A percentile compares a stretch with the other conserved stretches of the same genome.
phyloP scores from a whole-genome alignment of 2,797 vertebrate genomes.

The Ibycter americanus region DNA sequence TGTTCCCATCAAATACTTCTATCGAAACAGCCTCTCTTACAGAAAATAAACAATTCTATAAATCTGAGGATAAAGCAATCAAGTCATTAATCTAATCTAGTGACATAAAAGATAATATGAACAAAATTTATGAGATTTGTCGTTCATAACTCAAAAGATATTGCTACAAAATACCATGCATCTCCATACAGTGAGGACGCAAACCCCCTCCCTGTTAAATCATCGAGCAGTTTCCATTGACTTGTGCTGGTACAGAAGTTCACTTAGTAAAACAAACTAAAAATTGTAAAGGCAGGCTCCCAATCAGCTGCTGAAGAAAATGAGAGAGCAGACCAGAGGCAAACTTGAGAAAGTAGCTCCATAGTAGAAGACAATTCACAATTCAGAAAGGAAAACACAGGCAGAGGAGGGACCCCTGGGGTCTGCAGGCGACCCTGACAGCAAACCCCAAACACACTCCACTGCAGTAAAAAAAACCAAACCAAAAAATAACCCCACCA shows the following conservation, averaged over 20 bases:
- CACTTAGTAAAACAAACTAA: background rate
- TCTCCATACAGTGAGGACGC: fast-evolving
- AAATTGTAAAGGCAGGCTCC: background rate
- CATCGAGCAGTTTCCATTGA: background rate
- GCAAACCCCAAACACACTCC: background rate
- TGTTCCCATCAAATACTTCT: background rate
- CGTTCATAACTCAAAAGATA: background rate
- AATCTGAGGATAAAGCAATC: background rate
- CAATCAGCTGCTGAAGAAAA: background rate
- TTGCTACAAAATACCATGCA: background rate
- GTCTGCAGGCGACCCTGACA: background rate
- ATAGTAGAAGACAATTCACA: background rate
- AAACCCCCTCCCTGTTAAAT: background rate
- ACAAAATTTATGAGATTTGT: background rate
- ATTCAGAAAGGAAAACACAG: background rate
- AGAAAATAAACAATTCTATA: background rate
- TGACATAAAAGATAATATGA: background rate
- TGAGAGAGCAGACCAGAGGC: background rate
- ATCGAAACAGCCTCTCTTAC: background rate
- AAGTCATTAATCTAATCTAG: background rate
- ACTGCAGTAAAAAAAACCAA: too few relatives aligned
- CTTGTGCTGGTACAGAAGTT: background rate
- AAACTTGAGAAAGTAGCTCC: background rate
- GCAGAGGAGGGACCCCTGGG: background rate
- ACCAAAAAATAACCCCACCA: too few relatives aligned